A percentile compares a stretch with the other conserved stretches of the same genome.
Evolutionary conservation across 1,140 invertebrate genomes (phyloP).

Genomic region (Brachionus manjavacas): DNA sequence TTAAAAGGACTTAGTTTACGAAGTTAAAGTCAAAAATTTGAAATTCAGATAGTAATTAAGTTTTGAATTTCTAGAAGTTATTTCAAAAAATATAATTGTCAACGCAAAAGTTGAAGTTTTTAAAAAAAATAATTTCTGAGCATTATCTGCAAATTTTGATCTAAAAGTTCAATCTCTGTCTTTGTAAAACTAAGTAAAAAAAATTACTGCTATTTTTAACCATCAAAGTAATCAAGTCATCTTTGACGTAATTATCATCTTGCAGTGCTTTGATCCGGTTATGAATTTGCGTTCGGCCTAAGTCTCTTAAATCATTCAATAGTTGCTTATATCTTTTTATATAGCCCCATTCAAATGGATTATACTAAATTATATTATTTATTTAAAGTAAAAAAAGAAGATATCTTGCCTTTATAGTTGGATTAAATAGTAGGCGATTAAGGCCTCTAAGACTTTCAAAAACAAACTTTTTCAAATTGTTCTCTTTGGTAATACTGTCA

Average conservation of each 20-base stretch:
- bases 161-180: no score
- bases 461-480: constrained; percentile 3
- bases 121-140: no score
- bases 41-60: no score
- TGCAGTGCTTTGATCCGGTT: background rate
- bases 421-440: background rate
- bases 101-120: no score
- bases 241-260: background rate
- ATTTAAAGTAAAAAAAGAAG: no score
- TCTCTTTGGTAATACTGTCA: background rate
- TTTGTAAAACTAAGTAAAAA: background rate
- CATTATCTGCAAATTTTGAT: no score
- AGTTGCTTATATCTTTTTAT: background rate
- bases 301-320: background rate
- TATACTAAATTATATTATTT: background rate
- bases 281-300: background rate
- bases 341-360: constrained; percentile 22
- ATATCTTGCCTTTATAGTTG: background rate
- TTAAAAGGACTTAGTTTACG: no score
- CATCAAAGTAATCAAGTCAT: constrained; percentile 5
- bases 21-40: no score
- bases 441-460: constrained; percentile 11
- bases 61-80: no score
- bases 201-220: background rate
- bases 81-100: no score